phyloP scores from a whole-genome alignment of 1,140 invertebrate species.

The Ridgeia piscesae region DNA sequence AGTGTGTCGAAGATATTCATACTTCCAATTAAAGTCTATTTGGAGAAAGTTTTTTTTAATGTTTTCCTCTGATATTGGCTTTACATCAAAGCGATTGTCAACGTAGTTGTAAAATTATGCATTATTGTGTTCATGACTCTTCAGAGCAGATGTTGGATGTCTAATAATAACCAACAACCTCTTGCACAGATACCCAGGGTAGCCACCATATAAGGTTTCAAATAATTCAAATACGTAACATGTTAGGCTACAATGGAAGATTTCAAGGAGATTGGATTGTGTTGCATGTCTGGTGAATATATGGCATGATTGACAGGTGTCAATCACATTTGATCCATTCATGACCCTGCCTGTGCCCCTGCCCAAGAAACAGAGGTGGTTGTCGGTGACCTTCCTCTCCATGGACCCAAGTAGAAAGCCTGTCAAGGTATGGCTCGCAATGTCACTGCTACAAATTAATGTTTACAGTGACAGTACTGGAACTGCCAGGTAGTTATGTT shows the following conservation, averaged over 20 bases:
- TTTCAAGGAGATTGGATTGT: not conserved
- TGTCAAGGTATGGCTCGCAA: conserved; percentile 41
- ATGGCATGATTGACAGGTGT: conserved; percentile 46
- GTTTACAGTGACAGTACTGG: not conserved
- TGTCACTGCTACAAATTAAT: not conserved
- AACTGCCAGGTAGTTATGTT: too few species aligned
- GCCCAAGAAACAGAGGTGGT: conserved; percentile 51
- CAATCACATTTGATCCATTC: conserved; percentile 62
- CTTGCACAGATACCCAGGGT: too few species aligned
- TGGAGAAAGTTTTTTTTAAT: not conserved
- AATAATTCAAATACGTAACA: not conserved
- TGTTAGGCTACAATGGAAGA: not conserved
- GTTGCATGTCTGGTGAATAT: not conserved
- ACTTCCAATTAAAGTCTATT: not conserved
- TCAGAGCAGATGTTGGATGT: too few species aligned
- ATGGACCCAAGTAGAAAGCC: conserved; percentile 53
- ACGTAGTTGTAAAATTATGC: too few species aligned
- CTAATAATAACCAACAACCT: too few species aligned
- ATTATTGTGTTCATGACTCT: too few species aligned
- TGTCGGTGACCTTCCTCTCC: conserved; percentile 55
- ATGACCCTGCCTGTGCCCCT: conserved; percentile 59
- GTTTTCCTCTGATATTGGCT: not conserved
- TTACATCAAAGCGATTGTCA: too few species aligned
- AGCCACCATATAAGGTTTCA: too few species aligned
- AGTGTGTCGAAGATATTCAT: not conserved